These are phyloP conservation scores for Willisornis vidua DNA, from an alignment of 2,113 vertebrate species.

Conservation along the genomic window DNA sequence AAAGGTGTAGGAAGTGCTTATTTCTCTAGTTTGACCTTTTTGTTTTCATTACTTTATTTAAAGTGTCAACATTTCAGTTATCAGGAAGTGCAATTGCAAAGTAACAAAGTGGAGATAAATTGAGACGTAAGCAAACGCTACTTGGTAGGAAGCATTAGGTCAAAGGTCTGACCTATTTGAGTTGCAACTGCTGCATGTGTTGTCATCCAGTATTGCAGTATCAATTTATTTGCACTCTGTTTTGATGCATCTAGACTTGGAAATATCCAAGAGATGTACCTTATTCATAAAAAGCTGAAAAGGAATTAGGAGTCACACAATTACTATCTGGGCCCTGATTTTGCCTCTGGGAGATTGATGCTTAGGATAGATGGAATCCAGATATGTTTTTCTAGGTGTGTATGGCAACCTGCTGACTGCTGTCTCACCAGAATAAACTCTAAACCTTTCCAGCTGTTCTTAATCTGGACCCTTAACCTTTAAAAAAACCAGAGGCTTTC, in stretches of 20 bases:
- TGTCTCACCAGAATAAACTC: conserved; percentile 13
- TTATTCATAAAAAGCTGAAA: not conserved
- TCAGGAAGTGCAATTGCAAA: not conserved
- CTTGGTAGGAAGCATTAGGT: not conserved
- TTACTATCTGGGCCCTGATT: not conserved
- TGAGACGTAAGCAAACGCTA: not conserved
- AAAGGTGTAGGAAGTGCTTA: not conserved
- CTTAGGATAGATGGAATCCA: not conserved
- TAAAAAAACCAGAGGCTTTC: conserved; percentile 36
- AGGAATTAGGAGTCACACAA: fast-evolving
- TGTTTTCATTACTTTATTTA: not conserved
- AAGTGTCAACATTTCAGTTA: not conserved
- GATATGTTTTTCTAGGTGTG: conserved; percentile 30
- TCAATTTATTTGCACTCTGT: not conserved
- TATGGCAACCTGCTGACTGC: conserved; percentile 24
- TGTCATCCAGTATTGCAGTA: not conserved
- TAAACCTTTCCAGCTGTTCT: conserved; percentile 43
- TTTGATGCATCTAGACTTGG: not conserved
- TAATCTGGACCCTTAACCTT: conserved; percentile 48
- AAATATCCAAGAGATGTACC: not conserved
- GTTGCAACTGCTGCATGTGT: not conserved
- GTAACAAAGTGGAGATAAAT: not conserved
- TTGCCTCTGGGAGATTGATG: not conserved
- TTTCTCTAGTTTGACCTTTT: not conserved
- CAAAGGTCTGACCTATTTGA: not conserved